These are phyloP conservation scores for Urosaurus nigricauda DNA, from an alignment of 2,797 vertebrate species.

Conservation along the genomic window DNA sequence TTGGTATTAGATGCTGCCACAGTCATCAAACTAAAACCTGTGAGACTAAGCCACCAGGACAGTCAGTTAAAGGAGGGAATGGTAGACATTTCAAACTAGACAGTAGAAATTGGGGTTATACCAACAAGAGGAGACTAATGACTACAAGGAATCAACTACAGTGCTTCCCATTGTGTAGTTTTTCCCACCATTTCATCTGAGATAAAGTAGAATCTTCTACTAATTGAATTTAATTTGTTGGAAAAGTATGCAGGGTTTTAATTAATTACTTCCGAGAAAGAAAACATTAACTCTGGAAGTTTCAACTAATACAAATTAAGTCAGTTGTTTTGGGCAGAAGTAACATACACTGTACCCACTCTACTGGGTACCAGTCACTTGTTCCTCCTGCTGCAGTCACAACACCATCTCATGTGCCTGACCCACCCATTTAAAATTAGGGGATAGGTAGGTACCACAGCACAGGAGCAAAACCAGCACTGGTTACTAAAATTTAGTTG, in stretches of 20 bases:
- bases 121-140: neutral
- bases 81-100: neutral
- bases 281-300: neutral
- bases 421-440: neutral
- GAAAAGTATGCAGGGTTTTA: neutral
- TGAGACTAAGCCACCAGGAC: neutral
- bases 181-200: neutral
- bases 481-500: neutral
- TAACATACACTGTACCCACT: neutral
- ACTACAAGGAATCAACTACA: neutral
- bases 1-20: too few species aligned
- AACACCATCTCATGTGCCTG: neutral
- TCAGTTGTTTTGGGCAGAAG: neutral
- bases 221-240: neutral
- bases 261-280: neutral
- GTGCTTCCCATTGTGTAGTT: too few species aligned
- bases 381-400: too few species aligned
- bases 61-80: neutral
- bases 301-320: neutral
- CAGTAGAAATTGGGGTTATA: neutral
- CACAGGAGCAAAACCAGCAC: neutral
- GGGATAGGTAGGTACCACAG: neutral
- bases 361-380: neutral
- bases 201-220: neutral
- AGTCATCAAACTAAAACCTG: neutral